Conservation (phyloP, 2,888 invertebrate species). For the Malthinus seriepunctatus region DNA sequence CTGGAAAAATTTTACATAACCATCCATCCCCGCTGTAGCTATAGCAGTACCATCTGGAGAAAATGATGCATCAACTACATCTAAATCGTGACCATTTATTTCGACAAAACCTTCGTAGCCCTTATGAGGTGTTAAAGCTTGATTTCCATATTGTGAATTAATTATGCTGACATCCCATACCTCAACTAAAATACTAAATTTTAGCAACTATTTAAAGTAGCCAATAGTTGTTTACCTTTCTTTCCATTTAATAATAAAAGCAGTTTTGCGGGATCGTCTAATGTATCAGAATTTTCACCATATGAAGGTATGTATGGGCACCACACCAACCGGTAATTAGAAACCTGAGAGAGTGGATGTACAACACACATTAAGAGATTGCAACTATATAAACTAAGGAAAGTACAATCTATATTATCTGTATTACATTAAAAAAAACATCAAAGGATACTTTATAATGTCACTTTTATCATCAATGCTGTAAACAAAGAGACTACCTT, state of each 20-base stretch:
- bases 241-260: constrained; percentile 80
- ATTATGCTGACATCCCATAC: constrained; percentile 60
- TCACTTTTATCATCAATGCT: constrained; percentile 68
- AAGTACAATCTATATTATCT: background rate
- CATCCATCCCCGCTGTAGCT: constrained; percentile 87
- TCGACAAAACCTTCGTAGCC: constrained; percentile 58
- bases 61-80: constrained; percentile 84
- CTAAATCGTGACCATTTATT: constrained; percentile 63
- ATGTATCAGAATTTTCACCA: constrained; percentile 58
- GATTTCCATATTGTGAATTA: constrained; percentile 52
- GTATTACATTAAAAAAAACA: background rate
- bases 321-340: constrained; percentile 74
- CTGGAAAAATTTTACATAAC: constrained; percentile 92
- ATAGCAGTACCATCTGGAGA: constrained; percentile 95
- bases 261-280: constrained; percentile 75
- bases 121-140: constrained; percentile 51
- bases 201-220: constrained; percentile 7
- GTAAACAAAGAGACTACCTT: constrained; percentile 82
- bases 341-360: constrained; percentile 48
- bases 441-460: constrained; percentile 59
- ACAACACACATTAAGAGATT: constrained; percentile 64
- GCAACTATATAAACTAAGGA: constrained; percentile 52
- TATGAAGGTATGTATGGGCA: constrained; percentile 86
- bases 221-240: constrained; percentile 55
- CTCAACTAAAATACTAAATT: constrained; percentile 53